Evolutionary conservation across 2,797 vertebrate genomes (phyloP), one percentile per base, ranked within the genome.

Genomic region (Chlorospingus semifuscus): DNA sequence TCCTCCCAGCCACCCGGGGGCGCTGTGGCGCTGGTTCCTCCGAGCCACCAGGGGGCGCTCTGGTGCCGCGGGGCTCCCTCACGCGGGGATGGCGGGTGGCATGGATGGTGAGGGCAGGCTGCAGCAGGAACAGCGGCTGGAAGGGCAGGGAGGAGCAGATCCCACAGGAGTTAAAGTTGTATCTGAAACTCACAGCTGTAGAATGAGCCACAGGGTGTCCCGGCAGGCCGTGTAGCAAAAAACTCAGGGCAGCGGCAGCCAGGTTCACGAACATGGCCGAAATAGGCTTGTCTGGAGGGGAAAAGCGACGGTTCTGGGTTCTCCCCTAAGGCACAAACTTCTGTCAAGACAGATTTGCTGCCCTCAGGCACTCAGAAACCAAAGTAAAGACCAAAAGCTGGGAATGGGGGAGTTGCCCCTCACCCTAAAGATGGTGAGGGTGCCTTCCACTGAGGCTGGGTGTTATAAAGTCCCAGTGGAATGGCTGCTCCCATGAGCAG

Each of bases 261-360:
- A 0, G 8, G 16, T 3, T 46, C 2, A 3, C 10, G 2, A 78
- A 16, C 15, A 2, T 6, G 19, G n/a, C 10, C 0, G 0, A 6
- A 13, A 46, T 9, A 26, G 22, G 41, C 17, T 27, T 4, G 1
- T 9, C 9, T 27, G 15, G 24, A 27, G 11, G 11, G 3, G 15
- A 21, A 41, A 42, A 13, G 13, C 19, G 46, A 20, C 23, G 13
- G 55, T 7, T 6, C 7, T 0, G 2, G 12, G 21, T 5, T 39
- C 10, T n/a, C 16, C 44, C 15, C 46, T 41, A 13, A 41, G 46
- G 36, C 17, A 41, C 50, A 30, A 19, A 52, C 50, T 30, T 52
- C 50, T 52, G 17, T 30, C 27, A 52, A 52, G 50, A 8, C 4
- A 52, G 27, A 52, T 52, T 52, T 52, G 49, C 16, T 50, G 27